Conservation (phyloP, 2,113 vertebrate species). For the Trichechus manatus region DNA sequence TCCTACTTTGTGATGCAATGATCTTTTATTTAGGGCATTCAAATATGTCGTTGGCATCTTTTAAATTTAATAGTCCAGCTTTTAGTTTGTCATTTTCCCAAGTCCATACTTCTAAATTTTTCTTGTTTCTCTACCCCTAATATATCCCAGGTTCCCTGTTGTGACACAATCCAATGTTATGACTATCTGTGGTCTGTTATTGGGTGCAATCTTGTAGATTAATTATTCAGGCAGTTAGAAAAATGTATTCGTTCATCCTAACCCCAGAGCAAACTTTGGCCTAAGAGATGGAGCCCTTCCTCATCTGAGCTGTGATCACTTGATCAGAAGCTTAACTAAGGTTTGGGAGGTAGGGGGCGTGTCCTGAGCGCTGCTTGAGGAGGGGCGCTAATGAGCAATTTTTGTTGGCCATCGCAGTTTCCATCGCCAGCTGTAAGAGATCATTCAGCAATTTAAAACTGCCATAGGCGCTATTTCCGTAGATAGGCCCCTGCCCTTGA, state of each 20-base stretch:
- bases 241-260: background rate
- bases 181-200: background rate
- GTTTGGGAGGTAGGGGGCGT: no score
- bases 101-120: background rate
- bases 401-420: no score
- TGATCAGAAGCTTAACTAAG: no score
- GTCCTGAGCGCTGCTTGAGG: no score
- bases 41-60: background rate
- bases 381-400: no score
- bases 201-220: background rate
- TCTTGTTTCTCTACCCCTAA: background rate
- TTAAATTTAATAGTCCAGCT: background rate
- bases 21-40: background rate
- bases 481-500: background rate
- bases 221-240: background rate
- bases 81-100: background rate
- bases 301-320: background rate
- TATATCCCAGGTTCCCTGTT: background rate
- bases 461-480: no score
- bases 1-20: background rate
- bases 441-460: no score
- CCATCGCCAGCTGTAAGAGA: no score
- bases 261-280: background rate
- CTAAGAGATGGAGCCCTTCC: background rate
- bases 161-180: background rate